Conservation (phyloP, 2,888 invertebrate species). For the Rhyacophila evoluta region DNA sequence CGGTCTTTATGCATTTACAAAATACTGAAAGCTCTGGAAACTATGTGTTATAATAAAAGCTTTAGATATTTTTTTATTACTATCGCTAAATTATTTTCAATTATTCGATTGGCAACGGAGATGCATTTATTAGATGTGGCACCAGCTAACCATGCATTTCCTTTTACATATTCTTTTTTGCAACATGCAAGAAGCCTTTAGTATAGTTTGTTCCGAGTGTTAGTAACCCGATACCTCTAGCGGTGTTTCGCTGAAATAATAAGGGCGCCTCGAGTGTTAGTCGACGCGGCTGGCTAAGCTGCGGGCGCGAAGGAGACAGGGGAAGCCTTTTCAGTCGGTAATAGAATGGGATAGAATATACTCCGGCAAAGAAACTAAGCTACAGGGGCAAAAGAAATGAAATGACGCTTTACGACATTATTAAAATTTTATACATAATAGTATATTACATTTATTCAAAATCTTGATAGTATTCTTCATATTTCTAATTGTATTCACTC, state of each 20-base stretch:
- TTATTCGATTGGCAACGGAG: not conserved
- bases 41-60: too few relatives aligned
- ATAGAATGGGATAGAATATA: not conserved
- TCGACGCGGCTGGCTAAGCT: slow-evolving; percentile 10
- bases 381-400: not conserved
- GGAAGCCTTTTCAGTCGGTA: not conserved
- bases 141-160: not conserved
- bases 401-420: too few relatives aligned
- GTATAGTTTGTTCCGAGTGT: not conserved
- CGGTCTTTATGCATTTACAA: too few relatives aligned
- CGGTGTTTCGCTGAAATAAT: slow-evolving; percentile 29
- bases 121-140: not conserved
- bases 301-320: not conserved
- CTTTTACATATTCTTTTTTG: not conserved
- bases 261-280: slow-evolving; percentile 32
- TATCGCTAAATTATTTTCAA: not conserved
- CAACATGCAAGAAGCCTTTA: slow-evolving; percentile 6
- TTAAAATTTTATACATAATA: too few relatives aligned
- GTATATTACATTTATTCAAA: too few relatives aligned
- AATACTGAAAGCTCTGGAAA: too few relatives aligned
- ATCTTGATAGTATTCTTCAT: too few relatives aligned
- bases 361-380: not conserved
- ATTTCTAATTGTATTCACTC: too few relatives aligned
- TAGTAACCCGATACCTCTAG: not conserved
- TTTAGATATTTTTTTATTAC: not conserved